Percentiles rank a stretch among this genome's conserved stretches.
Conservation (phyloP, 1,140 invertebrate genomes). For the Drosophila kikkawai region DNA sequence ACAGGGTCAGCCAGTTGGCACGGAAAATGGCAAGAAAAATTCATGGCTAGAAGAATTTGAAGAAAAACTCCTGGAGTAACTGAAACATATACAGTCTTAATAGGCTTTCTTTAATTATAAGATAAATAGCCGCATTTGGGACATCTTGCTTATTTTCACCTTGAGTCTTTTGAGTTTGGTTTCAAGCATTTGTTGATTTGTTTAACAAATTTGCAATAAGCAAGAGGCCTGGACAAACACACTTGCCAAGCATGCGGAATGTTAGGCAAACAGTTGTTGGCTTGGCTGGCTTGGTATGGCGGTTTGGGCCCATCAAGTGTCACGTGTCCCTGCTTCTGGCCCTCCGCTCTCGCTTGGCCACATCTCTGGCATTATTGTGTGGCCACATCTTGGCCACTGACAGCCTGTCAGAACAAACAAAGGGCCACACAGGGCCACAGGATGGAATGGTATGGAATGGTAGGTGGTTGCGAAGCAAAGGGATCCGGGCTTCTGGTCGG, state of each 20-base stretch:
- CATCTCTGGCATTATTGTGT: constrained; percentile 49
- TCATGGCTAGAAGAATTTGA: neutral
- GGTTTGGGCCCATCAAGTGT: constrained; percentile 61
- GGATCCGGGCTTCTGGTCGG: neutral
- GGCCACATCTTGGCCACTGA: constrained; percentile 76
- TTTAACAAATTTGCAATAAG: constrained; percentile 66
- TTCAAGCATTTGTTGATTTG: constrained; percentile 62
- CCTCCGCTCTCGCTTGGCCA: constrained; percentile 11
- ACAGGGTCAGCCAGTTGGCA: constrained; percentile 76
- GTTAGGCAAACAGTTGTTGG: constrained; percentile 32
- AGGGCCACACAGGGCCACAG: constrained; percentile 53
- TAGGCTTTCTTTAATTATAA: neutral
- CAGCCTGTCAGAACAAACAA: constrained; percentile 69
- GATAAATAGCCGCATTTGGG: neutral
- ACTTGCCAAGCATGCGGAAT: constrained; percentile 42
- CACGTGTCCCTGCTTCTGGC: constrained; percentile 52
- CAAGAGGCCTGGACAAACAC: constrained; percentile 57
- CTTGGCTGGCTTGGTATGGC: constrained; percentile 8
- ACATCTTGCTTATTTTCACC: neutral
- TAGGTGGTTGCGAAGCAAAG: neutral
- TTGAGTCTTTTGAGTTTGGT: constrained; percentile 1
- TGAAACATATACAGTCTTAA: neutral
- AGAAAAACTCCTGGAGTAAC: constrained; percentile 11
- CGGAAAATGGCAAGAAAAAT: constrained; percentile 36
- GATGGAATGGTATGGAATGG: neutral